phyloP scores from a whole-genome alignment of 2,888 invertebrate species.

The Anarsia innoxiella region DNA sequence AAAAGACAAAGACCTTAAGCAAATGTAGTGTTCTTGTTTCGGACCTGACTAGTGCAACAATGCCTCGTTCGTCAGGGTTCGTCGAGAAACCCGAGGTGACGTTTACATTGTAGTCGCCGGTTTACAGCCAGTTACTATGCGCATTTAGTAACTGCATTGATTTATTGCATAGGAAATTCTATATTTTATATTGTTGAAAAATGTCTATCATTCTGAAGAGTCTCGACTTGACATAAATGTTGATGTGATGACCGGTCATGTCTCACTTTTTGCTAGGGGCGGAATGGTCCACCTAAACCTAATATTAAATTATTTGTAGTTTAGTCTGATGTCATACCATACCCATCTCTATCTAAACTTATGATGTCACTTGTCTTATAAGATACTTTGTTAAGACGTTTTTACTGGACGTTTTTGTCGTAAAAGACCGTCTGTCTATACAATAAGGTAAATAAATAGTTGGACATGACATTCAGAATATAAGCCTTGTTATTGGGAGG shows the following conservation, averaged over 20 bases:
- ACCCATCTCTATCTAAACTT: not conserved
- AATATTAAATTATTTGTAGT: conserved; percentile 1
- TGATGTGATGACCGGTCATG: too few relatives aligned
- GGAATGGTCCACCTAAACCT: not conserved
- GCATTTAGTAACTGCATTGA: conserved; percentile 20
- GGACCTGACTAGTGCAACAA: conserved; percentile 37
- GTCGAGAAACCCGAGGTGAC: conserved; percentile 43
- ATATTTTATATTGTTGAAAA: too few relatives aligned
- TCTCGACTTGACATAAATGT: too few relatives aligned
- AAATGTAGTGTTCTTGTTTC: not conserved
- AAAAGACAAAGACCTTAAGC: too few relatives aligned
- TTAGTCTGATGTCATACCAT: conserved; percentile 4
- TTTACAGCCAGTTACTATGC: conserved; percentile 15
- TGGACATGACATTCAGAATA: not conserved
- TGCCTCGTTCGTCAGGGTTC: conserved; percentile 65
- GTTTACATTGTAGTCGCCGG: conserved; percentile 21
- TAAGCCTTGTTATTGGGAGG: conserved; percentile 9
- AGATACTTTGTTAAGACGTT: not conserved
- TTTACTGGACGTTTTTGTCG: conserved; percentile 1
- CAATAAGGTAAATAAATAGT: conserved; percentile 1
- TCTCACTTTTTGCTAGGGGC: too few relatives aligned
- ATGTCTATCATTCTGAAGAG: too few relatives aligned
- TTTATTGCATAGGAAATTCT: conserved; percentile 5
- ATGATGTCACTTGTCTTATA: conserved; percentile 6
- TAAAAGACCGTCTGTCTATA: not conserved